Evolutionary conservation across 2,888 invertebrate genomes (phyloP).

Genomic region (Diarsia mendica): DNA sequence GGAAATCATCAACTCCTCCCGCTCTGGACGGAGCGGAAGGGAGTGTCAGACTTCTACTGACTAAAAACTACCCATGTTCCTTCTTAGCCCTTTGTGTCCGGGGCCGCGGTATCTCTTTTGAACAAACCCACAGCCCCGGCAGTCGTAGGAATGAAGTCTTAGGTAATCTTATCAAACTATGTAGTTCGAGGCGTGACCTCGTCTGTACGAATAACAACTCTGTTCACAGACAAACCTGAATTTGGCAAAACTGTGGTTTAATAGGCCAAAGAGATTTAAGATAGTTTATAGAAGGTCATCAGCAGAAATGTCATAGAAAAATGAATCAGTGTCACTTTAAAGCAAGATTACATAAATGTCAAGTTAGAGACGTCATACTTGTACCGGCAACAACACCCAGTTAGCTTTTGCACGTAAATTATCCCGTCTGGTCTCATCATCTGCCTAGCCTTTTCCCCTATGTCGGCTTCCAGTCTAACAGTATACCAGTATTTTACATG

Average conservation of each 20-base stretch:
- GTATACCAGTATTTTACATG: no score
- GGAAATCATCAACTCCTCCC: no score
- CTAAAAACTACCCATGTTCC: no score
- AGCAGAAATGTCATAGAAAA: background rate
- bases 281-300: background rate
- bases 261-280: background rate
- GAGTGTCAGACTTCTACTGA: no score
- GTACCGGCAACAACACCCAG: background rate
- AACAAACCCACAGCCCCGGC: no score
- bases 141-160: background rate
- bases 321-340: background rate
- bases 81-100: no score
- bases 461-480: no score
- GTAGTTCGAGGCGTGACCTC: conserved; percentile 20
- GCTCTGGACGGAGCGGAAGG: no score
- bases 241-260: background rate
- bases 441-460: no score
- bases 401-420: background rate
- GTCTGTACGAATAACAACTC: conserved; percentile 14
- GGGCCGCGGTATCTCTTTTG: no score
- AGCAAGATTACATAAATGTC: background rate
- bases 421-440: background rate
- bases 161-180: conserved; percentile 21
- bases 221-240: background rate
- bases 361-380: background rate